Base-by-base conservation (phyloP, 2,113 vertebrate genomes). In the Columba livia region DNA sequence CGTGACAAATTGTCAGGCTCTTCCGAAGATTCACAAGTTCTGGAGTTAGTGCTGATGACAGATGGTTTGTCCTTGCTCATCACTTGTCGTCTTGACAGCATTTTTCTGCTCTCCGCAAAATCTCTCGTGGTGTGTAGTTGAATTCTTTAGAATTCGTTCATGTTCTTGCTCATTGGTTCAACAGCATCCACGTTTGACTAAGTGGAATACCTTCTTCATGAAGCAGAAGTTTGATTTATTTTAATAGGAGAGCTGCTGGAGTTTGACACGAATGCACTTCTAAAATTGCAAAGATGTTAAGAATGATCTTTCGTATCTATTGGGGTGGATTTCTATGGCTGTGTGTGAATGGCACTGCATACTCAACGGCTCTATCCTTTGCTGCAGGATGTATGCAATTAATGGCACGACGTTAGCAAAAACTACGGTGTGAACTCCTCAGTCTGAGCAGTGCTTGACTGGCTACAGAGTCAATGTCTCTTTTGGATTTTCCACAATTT, bases 31-130 rank as follows among this genome's bases (percentile, higher is more conserved):
- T 94, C 94, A 88, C 81, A 96, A 97, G 94, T 97, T 93, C 85
- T 95, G 92, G 89, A 97, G 86, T 96, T 89, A 79, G 79, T 97
- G 96, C 95, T 92, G 91, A 36, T 96, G 96, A 98, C 97, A 97
- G 97, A 98, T 97, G 97, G 96, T 91, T 97, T 97, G 93, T 96
- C 95, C 95, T 97, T 96, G 80, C 86, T 97, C 81, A 82, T 94
- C 34, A 40, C 95, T 97, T 97, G 91, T 97, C 92, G 95, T 95
- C 61, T 89, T 97, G 97, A 97, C 97, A 97, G 87, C 14, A 2
- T 85, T 95, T 94, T 92, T 90, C 75, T 90, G 57, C 29, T 57
- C 58, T 94, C 44, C 91, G 56, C 60, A 92, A 86, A 93, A 79
- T 96, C 48, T 96, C 62, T 56, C 28, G 96, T 85, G 51, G 50